Evolutionary conservation across 2,113 vertebrate genomes (phyloP), one percentile per base, ranked within the genome.

Genomic region (Chlorocebus sabaeus): DNA sequence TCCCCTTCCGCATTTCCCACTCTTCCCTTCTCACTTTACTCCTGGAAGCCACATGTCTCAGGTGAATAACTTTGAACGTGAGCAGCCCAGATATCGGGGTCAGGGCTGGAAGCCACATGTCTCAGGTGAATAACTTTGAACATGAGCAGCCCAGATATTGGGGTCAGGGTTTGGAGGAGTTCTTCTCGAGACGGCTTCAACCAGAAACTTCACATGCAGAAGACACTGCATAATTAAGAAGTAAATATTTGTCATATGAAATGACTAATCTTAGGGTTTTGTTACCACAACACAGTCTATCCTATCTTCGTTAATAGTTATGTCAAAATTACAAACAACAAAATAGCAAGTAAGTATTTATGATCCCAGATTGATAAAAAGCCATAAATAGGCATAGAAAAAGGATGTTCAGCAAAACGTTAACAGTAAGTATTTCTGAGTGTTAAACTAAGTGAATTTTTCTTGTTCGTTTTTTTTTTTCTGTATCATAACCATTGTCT

Each of bases 21-120:
- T 13, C 55, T 18, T n/a, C 30, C 16, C 17, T 38, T 20, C 14
- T n/a, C 25, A 3, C n/a, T 1, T 8, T 10, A 30, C 43, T n/a
- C 52, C 14, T 1, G 75, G 55, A 52, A 73, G 78, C 6, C 1
- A 0, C 3, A 16, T 13, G 52, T 11, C 76, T 38, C 48, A 45
- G 32, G 11, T 8, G 57, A 43, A 9, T 50, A 35, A 10, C 17
- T 2, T 16, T 1, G 5, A 40, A 23, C 0, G 0, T 18, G 4
- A 45, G 48, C 13, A 18, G 70, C 32, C 43, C 0, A 17, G 43
- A 59, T 8, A 22, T 30, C 27, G 9, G 22, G 23, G 35, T 14
- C 14, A 13, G 3, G 2, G n/a, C 14, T 1, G 75, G 55, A 52
- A 73, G 78, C 6, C 1, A 0, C 3, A 16, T 13, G 52, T 11